Conservation (phyloP, 2,888 invertebrate genomes). For the Congeria kusceri region DNA sequence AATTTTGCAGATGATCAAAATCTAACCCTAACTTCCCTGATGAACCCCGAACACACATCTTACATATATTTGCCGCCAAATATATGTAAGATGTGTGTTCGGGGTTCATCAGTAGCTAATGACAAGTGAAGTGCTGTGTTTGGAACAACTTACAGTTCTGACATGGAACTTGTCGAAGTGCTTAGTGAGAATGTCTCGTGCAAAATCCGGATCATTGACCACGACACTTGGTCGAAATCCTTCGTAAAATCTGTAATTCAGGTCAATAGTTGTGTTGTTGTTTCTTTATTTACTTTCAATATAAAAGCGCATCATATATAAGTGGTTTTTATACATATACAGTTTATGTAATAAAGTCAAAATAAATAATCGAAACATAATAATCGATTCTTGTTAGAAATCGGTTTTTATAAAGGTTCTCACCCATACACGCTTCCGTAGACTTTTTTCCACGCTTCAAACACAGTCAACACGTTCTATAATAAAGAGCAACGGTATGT, state of each 20-base stretch:
- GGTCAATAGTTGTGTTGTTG: neutral
- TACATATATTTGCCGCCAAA: too few relatives aligned
- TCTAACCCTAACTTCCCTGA: too few relatives aligned
- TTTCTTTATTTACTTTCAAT: neutral
- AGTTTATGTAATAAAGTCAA: too few relatives aligned
- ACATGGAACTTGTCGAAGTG: slow-evolving; percentile 69
- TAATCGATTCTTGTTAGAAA: too few relatives aligned
- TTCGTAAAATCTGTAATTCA: slow-evolving; percentile 70
- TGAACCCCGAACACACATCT: too few relatives aligned
- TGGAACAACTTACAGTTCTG: slow-evolving; percentile 70
- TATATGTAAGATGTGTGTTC: too few relatives aligned
- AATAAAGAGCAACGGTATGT: slow-evolving; percentile 29
- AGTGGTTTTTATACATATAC: too few relatives aligned
- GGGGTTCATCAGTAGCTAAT: too few relatives aligned
- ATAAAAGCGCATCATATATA: too few relatives aligned
- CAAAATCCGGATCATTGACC: slow-evolving; percentile 71
- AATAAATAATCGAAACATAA: too few relatives aligned
- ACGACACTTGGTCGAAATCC: slow-evolving; percentile 71
- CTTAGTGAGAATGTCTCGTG: slow-evolving; percentile 67
- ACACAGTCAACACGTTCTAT: slow-evolving; percentile 67
- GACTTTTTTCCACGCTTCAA: slow-evolving; percentile 62
- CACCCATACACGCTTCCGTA: slow-evolving; percentile 75
- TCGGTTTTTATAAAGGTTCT: neutral
- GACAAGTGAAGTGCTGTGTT: too few relatives aligned
- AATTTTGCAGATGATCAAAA: too few relatives aligned